Evolutionary conservation across 2,113 vertebrate species (phyloP), one percentile per base, ranked within the genome.

Genomic region (Vanacampus margaritifer): DNA sequence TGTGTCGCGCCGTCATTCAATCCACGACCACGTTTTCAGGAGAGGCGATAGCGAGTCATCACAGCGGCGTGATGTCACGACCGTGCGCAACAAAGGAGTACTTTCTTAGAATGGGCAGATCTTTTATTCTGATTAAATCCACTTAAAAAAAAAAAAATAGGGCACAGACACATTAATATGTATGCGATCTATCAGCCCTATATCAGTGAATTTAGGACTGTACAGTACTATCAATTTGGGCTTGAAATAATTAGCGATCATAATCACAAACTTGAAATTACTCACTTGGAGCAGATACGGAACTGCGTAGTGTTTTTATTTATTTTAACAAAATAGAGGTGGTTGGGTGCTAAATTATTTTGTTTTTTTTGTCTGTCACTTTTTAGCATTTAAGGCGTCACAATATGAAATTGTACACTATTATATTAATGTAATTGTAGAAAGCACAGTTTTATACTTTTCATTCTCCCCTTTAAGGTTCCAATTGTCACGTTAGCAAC

Each of bases 61-160:
- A 75, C 85, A 86, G 86, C 74, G 75, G 84, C 79, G 84, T 91
- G 84, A 91, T 91, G 88, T 92, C 88, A 91, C 82, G 80, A 71
- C 77, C 82, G 81, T 56, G 16, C 76, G 83, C 82, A 89, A 90
- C 88, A 91, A 91, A 89, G 87, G 76, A 41, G 62, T 71, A 82
- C 82, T 86, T 82, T 74, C 73, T 84, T 16, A 19, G 68, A 74
- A 86, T 75, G 76, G 79, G 67, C 80, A 83, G 87, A 87, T 86
- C 82, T 84, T 59, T 73, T 71, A 83, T 78, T 78, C 67, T 75
- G 81, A 83, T 89, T 83, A 63, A 86, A 87, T 67, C 70, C 73
- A 83, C 68, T 65, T 58, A 5, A 63, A 36, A 23, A 12, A n/a
- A 13, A 37, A 8, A 37, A 5, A 37, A n/a, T 43, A 60, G 21